A percentile compares a stretch with the other conserved stretches of the same genome.
These are phyloP conservation scores for Ia io DNA, from an alignment of 2,113 vertebrate species.

Conservation along the genomic window DNA sequence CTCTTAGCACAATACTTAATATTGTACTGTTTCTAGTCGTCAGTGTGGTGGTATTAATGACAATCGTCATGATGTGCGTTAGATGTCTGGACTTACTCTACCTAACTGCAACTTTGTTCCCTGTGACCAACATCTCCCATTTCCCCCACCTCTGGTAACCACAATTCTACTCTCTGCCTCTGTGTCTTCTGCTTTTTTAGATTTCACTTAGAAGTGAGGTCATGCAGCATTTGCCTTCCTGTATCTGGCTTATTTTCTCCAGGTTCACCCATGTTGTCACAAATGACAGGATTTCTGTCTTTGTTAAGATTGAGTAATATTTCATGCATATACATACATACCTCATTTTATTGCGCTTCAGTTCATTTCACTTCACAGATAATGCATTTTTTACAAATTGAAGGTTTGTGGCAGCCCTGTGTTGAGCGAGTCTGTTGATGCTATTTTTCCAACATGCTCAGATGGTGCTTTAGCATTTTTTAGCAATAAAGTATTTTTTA, in stretches of 20 bases:
- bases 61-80: background rate
- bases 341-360: background rate
- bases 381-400: background rate
- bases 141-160: background rate
- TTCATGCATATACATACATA: no score
- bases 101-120: background rate
- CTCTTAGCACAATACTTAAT: background rate
- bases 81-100: background rate
- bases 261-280: background rate
- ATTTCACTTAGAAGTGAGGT: background rate
- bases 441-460: background rate
- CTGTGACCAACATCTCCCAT: background rate
- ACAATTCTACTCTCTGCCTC: background rate
- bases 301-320: background rate
- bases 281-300: background rate
- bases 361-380: background rate
- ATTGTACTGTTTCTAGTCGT: background rate
- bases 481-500: background rate
- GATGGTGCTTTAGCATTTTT: background rate
- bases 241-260: background rate
- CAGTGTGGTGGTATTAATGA: background rate
- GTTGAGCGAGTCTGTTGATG: background rate
- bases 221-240: background rate
- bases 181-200: background rate
- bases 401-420: background rate